Evolutionary conservation across 2,113 vertebrate species (phyloP).

Genomic region (Verasper variegatus): DNA sequence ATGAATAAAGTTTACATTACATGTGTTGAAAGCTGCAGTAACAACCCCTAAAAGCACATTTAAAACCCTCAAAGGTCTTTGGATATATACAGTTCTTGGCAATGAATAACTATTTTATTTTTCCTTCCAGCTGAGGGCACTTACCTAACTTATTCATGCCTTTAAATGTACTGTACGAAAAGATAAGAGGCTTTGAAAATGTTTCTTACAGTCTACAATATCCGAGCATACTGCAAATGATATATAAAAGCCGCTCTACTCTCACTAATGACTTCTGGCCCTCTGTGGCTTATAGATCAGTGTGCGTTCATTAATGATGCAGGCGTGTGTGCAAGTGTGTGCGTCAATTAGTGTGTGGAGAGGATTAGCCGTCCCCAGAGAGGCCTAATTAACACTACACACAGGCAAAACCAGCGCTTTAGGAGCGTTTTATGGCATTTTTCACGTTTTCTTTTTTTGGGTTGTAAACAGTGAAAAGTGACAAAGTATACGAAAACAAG

Average conservation of each 20-base stretch:
- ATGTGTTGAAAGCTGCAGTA: conserved; percentile 28
- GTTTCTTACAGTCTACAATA: conserved; percentile 50
- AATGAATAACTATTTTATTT: conserved; percentile 35
- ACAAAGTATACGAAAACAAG: conserved; percentile 8
- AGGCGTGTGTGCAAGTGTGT: conserved; percentile 63
- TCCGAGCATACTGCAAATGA: conserved; percentile 58
- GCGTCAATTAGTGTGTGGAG: conserved; percentile 67
- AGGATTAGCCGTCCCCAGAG: conserved; percentile 70
- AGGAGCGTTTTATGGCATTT: not conserved
- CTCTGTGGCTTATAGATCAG: conserved; percentile 74
- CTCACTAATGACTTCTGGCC: conserved; percentile 72
- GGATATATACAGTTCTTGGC: too few relatives aligned
- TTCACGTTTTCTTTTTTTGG: conserved; percentile 17
- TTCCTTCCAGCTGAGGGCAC: conserved; percentile 20
- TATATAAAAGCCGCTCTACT: conserved; percentile 66
- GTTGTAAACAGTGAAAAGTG: conserved; percentile 3
- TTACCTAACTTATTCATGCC: conserved; percentile 50
- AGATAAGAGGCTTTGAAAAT: conserved; percentile 51
- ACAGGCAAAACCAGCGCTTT: conserved; percentile 34
- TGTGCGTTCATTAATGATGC: conserved; percentile 78
- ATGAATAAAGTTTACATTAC: conserved; percentile 20
- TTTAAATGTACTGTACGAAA: conserved; percentile 48
- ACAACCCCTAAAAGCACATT: conserved; percentile 17
- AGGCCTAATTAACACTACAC: conserved; percentile 70
- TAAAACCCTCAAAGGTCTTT: conserved; percentile 26